Conservation (phyloP, 2,888 invertebrate species). For the Pandemis cinnamomeana region DNA sequence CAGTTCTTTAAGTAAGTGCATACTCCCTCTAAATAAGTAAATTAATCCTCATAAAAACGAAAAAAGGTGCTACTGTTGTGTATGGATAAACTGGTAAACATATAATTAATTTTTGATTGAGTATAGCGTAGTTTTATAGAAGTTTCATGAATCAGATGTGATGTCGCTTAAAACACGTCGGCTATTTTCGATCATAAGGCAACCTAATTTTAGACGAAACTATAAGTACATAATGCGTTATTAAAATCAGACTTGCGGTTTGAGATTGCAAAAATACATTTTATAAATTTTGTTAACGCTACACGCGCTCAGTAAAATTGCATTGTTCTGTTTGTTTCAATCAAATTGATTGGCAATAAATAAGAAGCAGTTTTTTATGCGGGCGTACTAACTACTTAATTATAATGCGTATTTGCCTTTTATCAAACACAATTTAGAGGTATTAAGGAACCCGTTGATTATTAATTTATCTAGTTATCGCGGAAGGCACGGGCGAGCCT, state of each 20-base stretch:
- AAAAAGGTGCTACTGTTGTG: not conserved
- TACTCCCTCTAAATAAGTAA: slow-evolving; percentile 22
- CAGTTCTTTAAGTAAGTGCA: slow-evolving; percentile 69
- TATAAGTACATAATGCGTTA: slow-evolving; percentile 28
- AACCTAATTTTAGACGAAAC: slow-evolving; percentile 30
- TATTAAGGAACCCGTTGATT: not conserved
- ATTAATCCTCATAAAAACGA: not conserved
- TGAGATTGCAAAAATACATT: slow-evolving; percentile 20
- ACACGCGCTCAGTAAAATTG: not conserved
- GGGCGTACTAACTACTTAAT: not conserved
- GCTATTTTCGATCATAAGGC: slow-evolving; percentile 34
- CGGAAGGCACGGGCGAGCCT: not conserved
- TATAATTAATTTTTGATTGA: slow-evolving; percentile 8
- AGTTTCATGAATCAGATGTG: slow-evolving; percentile 3
- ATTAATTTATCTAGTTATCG: slow-evolving; percentile 1
- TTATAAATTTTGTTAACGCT: not conserved
- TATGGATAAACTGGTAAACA: not conserved
- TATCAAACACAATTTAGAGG: not conserved
- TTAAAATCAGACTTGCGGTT: slow-evolving; percentile 20
- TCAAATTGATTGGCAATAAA: not conserved
- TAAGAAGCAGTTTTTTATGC: not conserved
- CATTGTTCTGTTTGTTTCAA: not conserved
- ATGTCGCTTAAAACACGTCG: slow-evolving; percentile 13
- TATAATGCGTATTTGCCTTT: not conserved
- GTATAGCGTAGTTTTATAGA: slow-evolving; percentile 18